Evolutionary conservation across 2,113 vertebrate genomes (phyloP).

Genomic region (Rhegmatorhina hoffmannsi): DNA sequence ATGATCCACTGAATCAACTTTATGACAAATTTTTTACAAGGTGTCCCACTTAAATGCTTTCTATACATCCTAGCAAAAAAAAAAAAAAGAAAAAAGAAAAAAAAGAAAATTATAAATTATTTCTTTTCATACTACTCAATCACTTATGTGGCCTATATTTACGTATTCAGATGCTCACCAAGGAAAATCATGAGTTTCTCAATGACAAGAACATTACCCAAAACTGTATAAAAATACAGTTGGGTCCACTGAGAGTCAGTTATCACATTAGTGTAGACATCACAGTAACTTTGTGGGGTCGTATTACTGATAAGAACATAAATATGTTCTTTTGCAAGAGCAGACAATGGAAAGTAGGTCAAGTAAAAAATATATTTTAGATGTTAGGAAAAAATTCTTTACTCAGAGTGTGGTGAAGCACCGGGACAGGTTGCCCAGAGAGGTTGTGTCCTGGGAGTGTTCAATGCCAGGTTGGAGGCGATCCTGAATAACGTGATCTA

Average conservation of each 20-base stretch:
- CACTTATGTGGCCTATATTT: not conserved
- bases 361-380: not conserved
- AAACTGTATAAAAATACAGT: not conserved
- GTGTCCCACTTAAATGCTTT: not conserved
- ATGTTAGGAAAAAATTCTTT: not conserved
- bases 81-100: not conserved
- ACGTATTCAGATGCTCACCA: not conserved
- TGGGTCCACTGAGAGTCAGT: not conserved
- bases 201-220: not conserved
- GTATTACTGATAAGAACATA: not conserved
- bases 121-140: not conserved
- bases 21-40: not conserved
- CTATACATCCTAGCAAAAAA: not conserved
- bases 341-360: not conserved
- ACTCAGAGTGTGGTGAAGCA: not conserved
- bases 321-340: not conserved
- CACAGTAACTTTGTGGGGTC: not conserved
- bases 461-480: not conserved
- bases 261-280: not conserved
- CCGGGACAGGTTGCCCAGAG: not conserved
- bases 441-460: not conserved
- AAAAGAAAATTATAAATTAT: not conserved
- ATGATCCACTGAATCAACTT: not conserved
- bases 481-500: not conserved
- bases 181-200: not conserved